Percentiles rank a stretch among this genome's conserved stretches.
Evolutionary conservation across 2,797 vertebrate species (phyloP).

Genomic region (Danio jaintianensis): DNA sequence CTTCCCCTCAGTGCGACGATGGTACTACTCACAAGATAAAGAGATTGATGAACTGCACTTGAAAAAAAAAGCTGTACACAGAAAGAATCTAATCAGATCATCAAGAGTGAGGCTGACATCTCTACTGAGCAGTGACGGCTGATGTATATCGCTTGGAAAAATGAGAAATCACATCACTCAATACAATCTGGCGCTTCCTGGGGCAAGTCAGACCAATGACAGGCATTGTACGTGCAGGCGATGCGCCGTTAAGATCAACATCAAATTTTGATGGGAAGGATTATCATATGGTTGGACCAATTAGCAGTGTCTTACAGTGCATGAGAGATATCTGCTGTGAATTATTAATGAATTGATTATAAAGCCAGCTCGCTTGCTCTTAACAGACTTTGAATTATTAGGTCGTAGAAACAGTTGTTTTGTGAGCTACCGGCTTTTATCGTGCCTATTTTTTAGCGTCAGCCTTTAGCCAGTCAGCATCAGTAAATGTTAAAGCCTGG

Average conservation of each 20-base stretch:
- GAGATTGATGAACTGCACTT: conserved; percentile 96
- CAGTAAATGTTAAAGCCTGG: background rate
- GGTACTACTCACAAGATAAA: conserved; percentile 91
- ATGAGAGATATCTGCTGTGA: conserved; percentile 21
- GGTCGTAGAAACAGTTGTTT: background rate
- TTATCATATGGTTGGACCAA: conserved; percentile 39
- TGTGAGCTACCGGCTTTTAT: background rate
- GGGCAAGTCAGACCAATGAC: background rate
- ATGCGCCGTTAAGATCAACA: conserved; percentile 17
- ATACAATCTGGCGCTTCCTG: background rate
- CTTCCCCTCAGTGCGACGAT: conserved; percentile 92
- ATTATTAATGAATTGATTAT: conserved; percentile 39
- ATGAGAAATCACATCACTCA: conserved; percentile 1
- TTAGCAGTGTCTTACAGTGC: conserved; percentile 36
- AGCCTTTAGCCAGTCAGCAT: background rate
- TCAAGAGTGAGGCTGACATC: conserved; percentile 64
- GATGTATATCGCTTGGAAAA: conserved; percentile 28
- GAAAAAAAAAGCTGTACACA: conserved; percentile 90
- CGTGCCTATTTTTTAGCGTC: background rate
- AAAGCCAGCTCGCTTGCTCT: background rate
- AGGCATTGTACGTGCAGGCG: conserved; percentile 2
- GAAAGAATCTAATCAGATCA: conserved; percentile 79
- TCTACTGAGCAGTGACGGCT: conserved; percentile 14
- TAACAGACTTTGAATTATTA: conserved; percentile 12
- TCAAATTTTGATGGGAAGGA: background rate